Evolutionary conservation across 37 sponge, comb jelly and placozoan genomes (phyloP).

Genomic region (Petrosia ficiformis): DNA sequence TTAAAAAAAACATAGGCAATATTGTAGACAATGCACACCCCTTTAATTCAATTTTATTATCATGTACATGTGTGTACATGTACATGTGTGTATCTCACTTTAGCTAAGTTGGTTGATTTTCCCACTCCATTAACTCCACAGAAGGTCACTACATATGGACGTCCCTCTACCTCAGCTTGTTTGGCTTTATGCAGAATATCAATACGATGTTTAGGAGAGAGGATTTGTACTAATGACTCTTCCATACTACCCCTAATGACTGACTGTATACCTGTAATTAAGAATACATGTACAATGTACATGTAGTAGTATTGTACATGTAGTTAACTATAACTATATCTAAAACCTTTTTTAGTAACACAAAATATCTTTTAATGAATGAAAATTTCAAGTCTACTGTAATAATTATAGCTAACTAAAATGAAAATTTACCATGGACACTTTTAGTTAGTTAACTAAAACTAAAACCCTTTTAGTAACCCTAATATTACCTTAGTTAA

Average conservation of each 20-base stretch:
- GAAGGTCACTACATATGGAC: slow-evolving; percentile 92
- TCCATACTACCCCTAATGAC: slow-evolving; percentile 60
- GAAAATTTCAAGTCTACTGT: too few species aligned
- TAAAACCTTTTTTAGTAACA: too few species aligned
- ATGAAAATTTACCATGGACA: too few species aligned
- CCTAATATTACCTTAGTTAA: too few species aligned
- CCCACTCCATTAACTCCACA: slow-evolving; percentile 99
- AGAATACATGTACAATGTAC: too few species aligned
- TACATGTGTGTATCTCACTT: slow-evolving; percentile 56
- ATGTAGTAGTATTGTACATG: too few species aligned
- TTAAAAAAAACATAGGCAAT: too few species aligned
- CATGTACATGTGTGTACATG: background rate
- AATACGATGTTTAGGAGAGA: slow-evolving; percentile 77
- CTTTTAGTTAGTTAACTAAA: too few species aligned
- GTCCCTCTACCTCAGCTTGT: slow-evolving; percentile 31
- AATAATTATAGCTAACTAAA: too few species aligned
- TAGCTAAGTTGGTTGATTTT: slow-evolving; percentile 94
- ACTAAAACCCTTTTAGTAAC: too few species aligned
- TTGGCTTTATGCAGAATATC: slow-evolving; percentile 82
- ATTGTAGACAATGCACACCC: background rate
- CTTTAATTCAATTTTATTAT: background rate
- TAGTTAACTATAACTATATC: too few species aligned
- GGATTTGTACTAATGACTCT: slow-evolving; percentile 83
- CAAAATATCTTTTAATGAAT: too few species aligned
- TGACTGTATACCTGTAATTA: slow-evolving; percentile 59